Base-by-base conservation (phyloP, 2,797 vertebrate genomes). In the Borostomias antarcticus region DNA sequence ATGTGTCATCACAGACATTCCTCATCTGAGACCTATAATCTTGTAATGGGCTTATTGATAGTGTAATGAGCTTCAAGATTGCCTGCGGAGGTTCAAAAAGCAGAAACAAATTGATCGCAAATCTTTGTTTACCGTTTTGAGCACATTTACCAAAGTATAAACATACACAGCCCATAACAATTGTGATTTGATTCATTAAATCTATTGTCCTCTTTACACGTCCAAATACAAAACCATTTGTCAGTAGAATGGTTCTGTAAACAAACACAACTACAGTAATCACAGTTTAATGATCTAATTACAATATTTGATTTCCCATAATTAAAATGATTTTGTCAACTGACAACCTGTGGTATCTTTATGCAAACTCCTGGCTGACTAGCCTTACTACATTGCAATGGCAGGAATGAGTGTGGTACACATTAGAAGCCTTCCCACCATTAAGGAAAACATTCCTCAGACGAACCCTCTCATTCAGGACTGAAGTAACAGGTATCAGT, bases 1-100 rank as follows among this genome's bases (percentile, higher is more conserved):
- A 40, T 51, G 37, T 70, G 69, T 68, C 68, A 57, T 66, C 63
- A 57, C 62, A 75, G 77, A 78, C 58, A 35, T 26, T 7, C 1
- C 13, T 37, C 67, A 63, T 65, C 61, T 63, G 75, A 78, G 71
- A 80, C 72, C 68, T 13, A 9, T 19, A 73, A 83, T 72, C 75
- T 63, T 13, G 37, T 62, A 53, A 70, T 57, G 26, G 28, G 7
- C 50, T 64, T n/a, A 78, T 59, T 60, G 67, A 57, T 52, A 11
- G 51, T 43, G 35, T 8, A 48, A 43, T 25, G 28, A 28, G 26
- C 29, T 25, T 45, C 25, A 3, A 21, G 5, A 35, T 19, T 58
- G 37, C 21, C 37, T 40, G 40, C 17, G 26, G 35, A 23, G 25
- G 23, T 40, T 61, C 7, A 47, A 25, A 61, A 15, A 5, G 43